A percentile compares a stretch with the other conserved stretches of the same genome.
phyloP scores from a whole-genome alignment of 2,113 vertebrate genomes.

The Ctenodactylus gundi region DNA sequence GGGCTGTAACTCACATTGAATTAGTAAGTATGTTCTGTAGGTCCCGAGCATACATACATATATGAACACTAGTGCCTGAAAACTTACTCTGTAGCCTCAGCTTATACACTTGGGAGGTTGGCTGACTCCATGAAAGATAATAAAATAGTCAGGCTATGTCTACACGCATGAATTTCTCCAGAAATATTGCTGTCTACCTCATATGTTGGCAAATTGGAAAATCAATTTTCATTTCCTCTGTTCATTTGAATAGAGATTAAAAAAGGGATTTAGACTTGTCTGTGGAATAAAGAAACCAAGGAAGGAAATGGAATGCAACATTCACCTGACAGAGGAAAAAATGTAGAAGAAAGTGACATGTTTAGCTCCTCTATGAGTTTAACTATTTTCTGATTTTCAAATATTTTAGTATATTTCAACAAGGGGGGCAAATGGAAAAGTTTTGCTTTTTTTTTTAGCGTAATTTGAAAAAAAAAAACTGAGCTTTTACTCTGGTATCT shows the following conservation, averaged over 20 bases:
- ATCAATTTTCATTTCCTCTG: neutral
- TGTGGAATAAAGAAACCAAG: neutral
- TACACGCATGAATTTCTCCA: neutral
- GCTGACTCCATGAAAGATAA: neutral
- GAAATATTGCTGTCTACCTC: neutral
- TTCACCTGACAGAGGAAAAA: neutral
- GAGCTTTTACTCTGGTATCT: neutral
- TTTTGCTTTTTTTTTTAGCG: neutral
- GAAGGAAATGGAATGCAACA: neutral
- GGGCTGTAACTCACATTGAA: neutral
- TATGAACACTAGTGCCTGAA: neutral
- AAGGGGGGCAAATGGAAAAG: neutral
- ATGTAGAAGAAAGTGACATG: neutral
- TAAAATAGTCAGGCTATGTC: neutral
- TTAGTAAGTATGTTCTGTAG: neutral
- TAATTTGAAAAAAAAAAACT: neutral
- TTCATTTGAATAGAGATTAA: conserved; percentile 13
- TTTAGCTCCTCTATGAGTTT: neutral
- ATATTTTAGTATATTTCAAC: neutral
- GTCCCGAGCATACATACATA: neutral
- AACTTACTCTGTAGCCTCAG: neutral
- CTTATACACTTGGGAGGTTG: neutral
- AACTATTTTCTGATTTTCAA: conserved; percentile 15
- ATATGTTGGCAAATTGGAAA: neutral
- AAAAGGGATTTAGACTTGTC: neutral